These are phyloP conservation scores for Sardinella longiceps DNA, from an alignment of 2,797 vertebrate species.

Conservation along the genomic window DNA sequence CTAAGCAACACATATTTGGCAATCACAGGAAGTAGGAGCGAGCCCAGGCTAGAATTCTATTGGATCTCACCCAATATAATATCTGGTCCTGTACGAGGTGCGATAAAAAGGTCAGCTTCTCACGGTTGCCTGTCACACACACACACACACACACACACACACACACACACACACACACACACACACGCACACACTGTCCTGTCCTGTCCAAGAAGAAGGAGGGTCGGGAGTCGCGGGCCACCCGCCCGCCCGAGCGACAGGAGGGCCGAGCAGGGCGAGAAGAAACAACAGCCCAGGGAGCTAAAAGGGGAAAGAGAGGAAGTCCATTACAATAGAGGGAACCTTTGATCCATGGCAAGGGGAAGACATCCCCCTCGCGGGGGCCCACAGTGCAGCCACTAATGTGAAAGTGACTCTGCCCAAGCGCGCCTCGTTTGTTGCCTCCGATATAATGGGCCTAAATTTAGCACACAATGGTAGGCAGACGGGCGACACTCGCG, in stretches of 20 bases:
- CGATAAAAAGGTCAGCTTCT: constrained; percentile 70
- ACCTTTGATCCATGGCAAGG: constrained; percentile 89
- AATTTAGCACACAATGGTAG: constrained; percentile 96
- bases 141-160: background rate
- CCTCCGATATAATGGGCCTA: constrained; percentile 87
- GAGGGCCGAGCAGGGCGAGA: constrained; percentile 63
- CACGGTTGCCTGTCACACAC: constrained; percentile 63
- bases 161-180: constrained; percentile 2
- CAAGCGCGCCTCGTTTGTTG: constrained; percentile 72
- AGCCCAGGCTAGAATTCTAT: too few relatives aligned
- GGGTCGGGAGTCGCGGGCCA: constrained; percentile 36
- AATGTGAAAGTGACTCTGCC: constrained; percentile 86
- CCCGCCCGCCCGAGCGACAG: constrained; percentile 5
- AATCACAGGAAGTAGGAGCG: too few relatives aligned
- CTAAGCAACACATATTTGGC: too few relatives aligned
- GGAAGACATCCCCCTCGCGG: constrained; percentile 78
- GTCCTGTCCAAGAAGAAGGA: constrained; percentile 45
- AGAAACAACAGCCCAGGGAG: constrained; percentile 76
- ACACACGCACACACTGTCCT: constrained; percentile 32
- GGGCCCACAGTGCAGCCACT: constrained; percentile 67
- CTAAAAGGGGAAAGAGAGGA: constrained; percentile 92
- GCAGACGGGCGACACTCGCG: constrained; percentile 77
- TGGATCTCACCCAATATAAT: constrained; percentile 25
- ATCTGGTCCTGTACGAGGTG: constrained; percentile 38
- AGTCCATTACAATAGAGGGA: constrained; percentile 90